Percentiles rank a stretch among this genome's conserved stretches.
These are phyloP conservation scores for Stichodactyla mertensii DNA, from an alignment of 64 coral and sea anemone genomes.

Conservation along the genomic window DNA sequence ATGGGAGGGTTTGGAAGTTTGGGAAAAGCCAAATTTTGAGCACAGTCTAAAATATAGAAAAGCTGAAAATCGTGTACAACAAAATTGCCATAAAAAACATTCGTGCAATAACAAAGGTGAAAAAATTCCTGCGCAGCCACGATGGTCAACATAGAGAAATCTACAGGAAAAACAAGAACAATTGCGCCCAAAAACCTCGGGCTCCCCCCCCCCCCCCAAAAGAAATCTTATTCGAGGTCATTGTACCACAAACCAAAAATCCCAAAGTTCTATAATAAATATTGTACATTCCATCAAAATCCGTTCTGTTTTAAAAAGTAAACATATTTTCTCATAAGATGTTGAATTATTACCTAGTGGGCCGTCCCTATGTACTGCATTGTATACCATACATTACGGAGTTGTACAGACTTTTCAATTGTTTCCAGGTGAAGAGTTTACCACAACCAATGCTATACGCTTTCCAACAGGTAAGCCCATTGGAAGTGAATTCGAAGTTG, in stretches of 20 bases:
- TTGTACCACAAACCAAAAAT: background rate
- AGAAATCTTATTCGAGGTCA: background rate
- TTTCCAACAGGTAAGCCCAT: conserved; percentile 42
- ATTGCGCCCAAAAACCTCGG: background rate
- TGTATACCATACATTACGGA: background rate
- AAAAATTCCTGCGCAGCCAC: conserved; percentile 1
- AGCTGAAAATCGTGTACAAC: background rate
- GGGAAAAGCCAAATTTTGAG: background rate
- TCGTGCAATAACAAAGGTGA: conserved; percentile 2
- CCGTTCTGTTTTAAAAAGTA: background rate
- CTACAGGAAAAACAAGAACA: background rate
- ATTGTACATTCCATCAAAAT: background rate
- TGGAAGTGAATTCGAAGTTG: conserved; percentile 25
- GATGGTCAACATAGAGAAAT: background rate
- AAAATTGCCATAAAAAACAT: background rate
- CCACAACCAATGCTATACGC: conserved; percentile 36
- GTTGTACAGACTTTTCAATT: conserved; percentile 5
- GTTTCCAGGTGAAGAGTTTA: background rate
- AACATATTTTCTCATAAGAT: too few relatives aligned
- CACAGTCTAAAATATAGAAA: background rate
- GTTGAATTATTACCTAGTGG: too few relatives aligned
- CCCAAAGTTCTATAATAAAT: background rate
- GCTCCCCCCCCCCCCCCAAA: background rate
- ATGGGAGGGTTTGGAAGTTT: conserved; percentile 1
- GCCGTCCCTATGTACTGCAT: background rate